Evolutionary conservation across 2,113 vertebrate species (phyloP).

Genomic region (Plestiodon gilberti): DNA sequence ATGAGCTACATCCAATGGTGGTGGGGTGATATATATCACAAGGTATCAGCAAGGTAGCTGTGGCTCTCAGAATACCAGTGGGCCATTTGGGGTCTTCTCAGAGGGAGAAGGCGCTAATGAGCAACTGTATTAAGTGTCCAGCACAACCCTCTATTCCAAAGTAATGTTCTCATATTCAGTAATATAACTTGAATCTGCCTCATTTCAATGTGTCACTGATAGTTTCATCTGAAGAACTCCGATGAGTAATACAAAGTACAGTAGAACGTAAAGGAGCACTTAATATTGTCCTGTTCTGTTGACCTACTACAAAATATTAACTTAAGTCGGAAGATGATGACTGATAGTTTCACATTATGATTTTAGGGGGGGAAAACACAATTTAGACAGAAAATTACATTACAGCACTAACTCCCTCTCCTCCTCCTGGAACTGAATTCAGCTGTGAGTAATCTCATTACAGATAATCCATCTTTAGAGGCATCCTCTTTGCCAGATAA

Average conservation of each 20-base stretch:
- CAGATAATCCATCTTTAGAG: slow-evolving; percentile 39
- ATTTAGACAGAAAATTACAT: slow-evolving; percentile 1
- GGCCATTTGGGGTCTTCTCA: too few species aligned
- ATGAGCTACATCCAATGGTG: too few species aligned
- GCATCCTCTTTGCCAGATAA: slow-evolving; percentile 36
- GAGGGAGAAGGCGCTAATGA: too few species aligned
- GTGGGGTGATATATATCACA: too few species aligned
- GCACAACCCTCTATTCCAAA: too few species aligned
- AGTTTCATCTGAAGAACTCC: background rate
- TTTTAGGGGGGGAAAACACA: background rate
- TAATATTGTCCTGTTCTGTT: background rate
- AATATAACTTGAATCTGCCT: background rate
- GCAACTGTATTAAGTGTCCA: too few species aligned
- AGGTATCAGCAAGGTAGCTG: too few species aligned
- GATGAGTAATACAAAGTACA: background rate
- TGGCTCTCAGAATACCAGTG: too few species aligned
- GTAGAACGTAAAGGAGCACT: background rate
- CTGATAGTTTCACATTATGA: background rate
- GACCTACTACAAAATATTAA: background rate
- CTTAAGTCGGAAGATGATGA: background rate
- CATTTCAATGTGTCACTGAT: background rate
- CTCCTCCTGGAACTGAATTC: background rate
- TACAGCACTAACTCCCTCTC: background rate
- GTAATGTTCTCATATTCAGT: background rate
- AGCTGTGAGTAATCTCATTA: slow-evolving; percentile 40